Evolutionary conservation across 2,113 vertebrate species (phyloP), one percentile per base, ranked within the genome.

Genomic region (Cavia aperea): DNA sequence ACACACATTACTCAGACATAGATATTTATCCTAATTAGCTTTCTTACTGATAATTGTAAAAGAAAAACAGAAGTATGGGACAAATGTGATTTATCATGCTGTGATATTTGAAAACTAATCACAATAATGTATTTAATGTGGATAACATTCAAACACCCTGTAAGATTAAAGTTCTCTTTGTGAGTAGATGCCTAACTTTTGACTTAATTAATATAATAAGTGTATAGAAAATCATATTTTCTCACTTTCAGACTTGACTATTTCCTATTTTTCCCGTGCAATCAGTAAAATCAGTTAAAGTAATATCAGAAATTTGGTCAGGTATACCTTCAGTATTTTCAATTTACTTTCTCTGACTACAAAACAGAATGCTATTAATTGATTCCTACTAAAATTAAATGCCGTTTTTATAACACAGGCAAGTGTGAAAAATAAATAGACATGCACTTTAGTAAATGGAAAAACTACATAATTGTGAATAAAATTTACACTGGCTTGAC

Each of bases 171-270:
- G 14, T n/a, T 58, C 24, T 87, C 78, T 78, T 88, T 86, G 31
- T 43, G n/a, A 93, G 36, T 54, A 29, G 21, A 43, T 86, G 26
- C 81, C 15, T 82, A 51, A 81, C 4, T 58, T 92, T 56, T 56
- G 23, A 77, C 79, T 79, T 93, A 16, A 89, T 65, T 91, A 66
- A 87, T 26, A 63, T 81, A 68, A 79, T 68, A 49, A 78, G 58
- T 63, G 18, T 49, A 83, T 93, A 94, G 24, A 78, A 90, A 87
- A 94, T 63, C 15, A 66, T 81, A 4, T 90, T 92, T 89, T 81
- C 46, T 89, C 3, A 62, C 26, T 92, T 46, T 10, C 58, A 89
- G 19, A 72, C 21, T 36, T 65, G 13, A 85, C 81, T 89, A 12
- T 81, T 95, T 91, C 78, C 18, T 92, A 58, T 31, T 86, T 90